Base-by-base conservation (phyloP, 2,113 vertebrate species). In the Chloropsis cyanopogon region DNA sequence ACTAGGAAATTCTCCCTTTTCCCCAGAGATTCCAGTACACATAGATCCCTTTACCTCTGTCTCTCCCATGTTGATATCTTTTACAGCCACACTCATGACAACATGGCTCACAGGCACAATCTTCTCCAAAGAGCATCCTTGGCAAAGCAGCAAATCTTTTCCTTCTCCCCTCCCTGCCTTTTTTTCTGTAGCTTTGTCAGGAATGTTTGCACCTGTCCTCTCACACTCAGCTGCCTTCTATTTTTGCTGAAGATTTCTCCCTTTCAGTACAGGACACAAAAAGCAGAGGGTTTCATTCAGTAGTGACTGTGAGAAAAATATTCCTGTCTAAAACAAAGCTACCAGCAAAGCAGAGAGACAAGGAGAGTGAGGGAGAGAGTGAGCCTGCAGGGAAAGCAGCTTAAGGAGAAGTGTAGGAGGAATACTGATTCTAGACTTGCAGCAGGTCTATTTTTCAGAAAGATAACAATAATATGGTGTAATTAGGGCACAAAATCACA, bases 351-450 rank as follows among this genome's bases (percentile, higher is more conserved):
- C 76, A 92, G 57, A 77, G 65, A 85, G 73, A 54, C 11, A 4
- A 24, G 85, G 37, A 68, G 44, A 72, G 57, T 0, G 3, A 81
- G 47, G 52, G 37, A 39, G 49, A 60, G 46, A 69, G 29, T 6
- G 52, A 20, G 47, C 68, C 86, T 91, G 56, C 53, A 80, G 81
- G 92, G 79, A 94, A 93, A 50, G 77, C 28, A 88, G 54, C 83
- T 95, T 53, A 46, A 78, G 80, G 88, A 90, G 42, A 96, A 91
- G 61, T 87, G 92, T 93, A 90, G 92, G 93, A 96, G 89, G 91
- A 94, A 81, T 85, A 88, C 88, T 84, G 77, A 94, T 84, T 92
- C 77, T 28, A 95, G 63, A 92, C 76, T 88, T 89, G 90, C 78
- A 88, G 86, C 61, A 86, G 70, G 65, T 88, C 77, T 89, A 35